Conservation (phyloP, 2,888 invertebrate species). For the Parapristionchus giblindavisi region DNA sequence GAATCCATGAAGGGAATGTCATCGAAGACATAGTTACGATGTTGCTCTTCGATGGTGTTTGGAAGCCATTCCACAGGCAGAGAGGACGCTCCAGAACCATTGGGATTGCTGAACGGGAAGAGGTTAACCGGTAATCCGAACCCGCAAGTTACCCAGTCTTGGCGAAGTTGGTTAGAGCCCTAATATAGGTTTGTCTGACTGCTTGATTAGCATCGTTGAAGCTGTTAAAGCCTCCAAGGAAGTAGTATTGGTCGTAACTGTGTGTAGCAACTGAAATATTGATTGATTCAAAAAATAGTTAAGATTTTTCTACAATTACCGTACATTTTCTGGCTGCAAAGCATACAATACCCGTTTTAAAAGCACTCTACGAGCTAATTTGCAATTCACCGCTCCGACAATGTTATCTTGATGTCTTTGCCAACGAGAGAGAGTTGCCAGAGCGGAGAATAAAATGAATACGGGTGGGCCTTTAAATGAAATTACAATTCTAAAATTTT, state of each 20-base stretch:
- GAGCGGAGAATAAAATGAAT: too few species aligned
- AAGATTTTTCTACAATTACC: too few species aligned
- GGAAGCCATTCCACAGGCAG: constrained; percentile 11
- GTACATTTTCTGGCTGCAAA: too few species aligned
- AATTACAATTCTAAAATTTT: background rate
- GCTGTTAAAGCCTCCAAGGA: constrained; percentile 1
- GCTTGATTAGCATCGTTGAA: background rate
- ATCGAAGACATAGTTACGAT: constrained; percentile 2
- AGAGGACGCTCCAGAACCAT: background rate
- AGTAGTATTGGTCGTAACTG: background rate
- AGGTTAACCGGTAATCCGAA: background rate
- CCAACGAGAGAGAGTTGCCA: too few species aligned
- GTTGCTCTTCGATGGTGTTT: background rate
- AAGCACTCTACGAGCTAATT: too few species aligned
- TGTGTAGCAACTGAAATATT: constrained; percentile 6
- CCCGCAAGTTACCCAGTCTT: background rate
- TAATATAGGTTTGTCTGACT: background rate
- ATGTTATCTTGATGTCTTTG: too few species aligned
- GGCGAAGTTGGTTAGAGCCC: constrained; percentile 16
- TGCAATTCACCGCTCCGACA: too few species aligned
- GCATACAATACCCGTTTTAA: too few species aligned
- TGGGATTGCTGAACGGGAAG: constrained; percentile 1
- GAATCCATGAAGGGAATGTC: background rate
- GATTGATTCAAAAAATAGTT: background rate
- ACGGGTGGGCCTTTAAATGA: too few species aligned